A percentile compares a stretch with the other conserved stretches of the same genome.
Conservation (phyloP, 2,888 invertebrate genomes). For the Chaetoderma sp. region DNA sequence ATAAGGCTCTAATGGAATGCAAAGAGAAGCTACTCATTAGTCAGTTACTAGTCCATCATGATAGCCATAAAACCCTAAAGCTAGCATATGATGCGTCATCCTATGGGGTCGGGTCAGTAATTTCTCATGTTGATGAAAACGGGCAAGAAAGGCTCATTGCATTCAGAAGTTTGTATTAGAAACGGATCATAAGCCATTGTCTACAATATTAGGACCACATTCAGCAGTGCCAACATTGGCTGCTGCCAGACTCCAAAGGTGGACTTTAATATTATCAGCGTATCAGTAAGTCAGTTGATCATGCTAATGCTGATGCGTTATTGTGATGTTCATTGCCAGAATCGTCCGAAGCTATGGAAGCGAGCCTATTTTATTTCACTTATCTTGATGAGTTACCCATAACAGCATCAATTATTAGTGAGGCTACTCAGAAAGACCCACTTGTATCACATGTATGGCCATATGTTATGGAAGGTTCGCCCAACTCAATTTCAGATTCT, state of each 20-base stretch:
- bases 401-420: no score
- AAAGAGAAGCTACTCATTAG: conserved; percentile 39
- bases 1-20: conserved; percentile 32
- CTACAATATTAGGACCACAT: background rate
- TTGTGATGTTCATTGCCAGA: no score
- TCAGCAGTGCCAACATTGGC: background rate
- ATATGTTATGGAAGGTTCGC: conserved; percentile 27
- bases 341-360: no score
- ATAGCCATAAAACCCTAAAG: conserved; percentile 48
- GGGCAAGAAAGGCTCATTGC: conserved; percentile 57
- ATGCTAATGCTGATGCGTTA: no score
- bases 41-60: conserved; percentile 53
- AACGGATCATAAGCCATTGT: background rate
- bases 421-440: no score
- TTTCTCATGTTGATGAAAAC: conserved; percentile 33
- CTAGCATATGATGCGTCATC: conserved; percentile 67
- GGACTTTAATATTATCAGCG: background rate
- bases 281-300: background rate
- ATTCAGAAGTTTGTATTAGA: conserved; percentile 37
- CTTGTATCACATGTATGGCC: conserved; percentile 25
- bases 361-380: no score
- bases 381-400: no score
- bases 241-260: background rate
- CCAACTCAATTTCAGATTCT: background rate
- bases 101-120: conserved; percentile 60